Evolutionary conservation across 2,113 vertebrate genomes (phyloP), one percentile per base, ranked within the genome.

Genomic region (Tylochromis polylepis): DNA sequence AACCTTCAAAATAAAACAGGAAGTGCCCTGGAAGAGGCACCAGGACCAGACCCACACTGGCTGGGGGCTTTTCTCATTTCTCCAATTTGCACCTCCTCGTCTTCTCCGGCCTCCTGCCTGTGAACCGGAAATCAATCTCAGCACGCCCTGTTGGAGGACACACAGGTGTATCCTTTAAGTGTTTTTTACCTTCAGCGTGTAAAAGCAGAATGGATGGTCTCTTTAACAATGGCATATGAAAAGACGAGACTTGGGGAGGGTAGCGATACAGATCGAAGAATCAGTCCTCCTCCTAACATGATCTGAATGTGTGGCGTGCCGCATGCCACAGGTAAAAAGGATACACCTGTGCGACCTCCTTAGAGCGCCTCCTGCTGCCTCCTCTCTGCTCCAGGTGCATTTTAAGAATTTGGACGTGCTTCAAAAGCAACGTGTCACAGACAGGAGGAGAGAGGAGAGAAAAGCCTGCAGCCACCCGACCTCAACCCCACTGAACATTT

Each of bases 21-120:
- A 59, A 29, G 57, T 59, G 15, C 24, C 8, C 22, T 3, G 56
- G 27, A 14, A 58, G 56, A 58, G 56, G 12, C 22, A 27, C 56
- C 6, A 2, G 24, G n/a, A 24, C 6, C n/a, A 56, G n/a, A 56
- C 11, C 11, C 55, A 56, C 55, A 0, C 56, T 8, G 12, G 6
- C 56, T 14, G 22, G 8, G 22, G 56, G 22, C 4, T 58, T 2
- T 58, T 58, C 24, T 29, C 57, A 58, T 58, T 15, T 2, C 24
- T 15, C 11, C 22, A 57, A 57, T 57, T 57, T 57, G 3, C 11
- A 5, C 55, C 22, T 58, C 27, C 27, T 29, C 11, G 57, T 29
- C 56, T 58, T 8, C 36, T 38, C 8, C 36, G 3, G 7, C 22
- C 56, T 27, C 56, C 56, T 58, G 56, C 22, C 24, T 15, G 56